Evolutionary conservation across 35 echinoderm and acorn worm genomes (phyloP).

Genomic region (Chiridota heheva): DNA sequence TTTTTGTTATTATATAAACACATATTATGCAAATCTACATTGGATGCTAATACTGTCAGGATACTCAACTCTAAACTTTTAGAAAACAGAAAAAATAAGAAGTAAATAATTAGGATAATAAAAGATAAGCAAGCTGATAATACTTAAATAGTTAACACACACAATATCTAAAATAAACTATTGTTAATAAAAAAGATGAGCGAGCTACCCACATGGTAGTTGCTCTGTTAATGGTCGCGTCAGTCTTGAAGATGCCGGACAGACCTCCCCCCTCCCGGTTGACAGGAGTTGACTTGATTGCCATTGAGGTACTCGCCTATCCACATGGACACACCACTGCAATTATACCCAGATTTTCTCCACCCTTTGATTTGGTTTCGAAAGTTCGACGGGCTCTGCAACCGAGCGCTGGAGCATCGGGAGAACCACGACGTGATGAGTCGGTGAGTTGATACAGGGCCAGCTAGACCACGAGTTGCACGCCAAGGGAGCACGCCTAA

Average conservation of each 20-base stretch:
- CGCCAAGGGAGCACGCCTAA: slow-evolving; percentile 63
- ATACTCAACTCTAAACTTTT: no score
- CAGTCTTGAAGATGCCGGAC: slow-evolving; percentile 44
- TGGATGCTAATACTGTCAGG: no score
- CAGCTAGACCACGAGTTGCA: slow-evolving; percentile 92
- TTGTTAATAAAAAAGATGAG: slow-evolving; percentile 51
- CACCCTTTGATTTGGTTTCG: slow-evolving; percentile 60
- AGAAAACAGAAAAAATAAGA: no score
- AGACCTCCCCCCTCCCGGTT: slow-evolving; percentile 82
- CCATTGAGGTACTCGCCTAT: slow-evolving; percentile 74
- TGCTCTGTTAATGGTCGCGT: slow-evolving; percentile 82
- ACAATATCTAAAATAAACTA: not conserved
- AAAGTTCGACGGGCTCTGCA: slow-evolving; percentile 69
- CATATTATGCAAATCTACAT: no score
- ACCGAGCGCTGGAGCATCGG: slow-evolving; percentile 92
- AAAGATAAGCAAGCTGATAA: no score
- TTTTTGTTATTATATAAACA: no score
- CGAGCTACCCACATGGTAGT: slow-evolving; percentile 72
- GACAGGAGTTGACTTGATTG: slow-evolving; percentile 52
- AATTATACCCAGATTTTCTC: no score
- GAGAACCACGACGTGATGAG: slow-evolving; percentile 65
- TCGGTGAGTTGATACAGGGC: slow-evolving; percentile 58
- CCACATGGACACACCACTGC: no score
- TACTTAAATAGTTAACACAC: not conserved
- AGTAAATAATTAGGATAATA: no score